Base-by-base conservation (phyloP, 2,797 vertebrate genomes). In the Margarornis squamiger region DNA sequence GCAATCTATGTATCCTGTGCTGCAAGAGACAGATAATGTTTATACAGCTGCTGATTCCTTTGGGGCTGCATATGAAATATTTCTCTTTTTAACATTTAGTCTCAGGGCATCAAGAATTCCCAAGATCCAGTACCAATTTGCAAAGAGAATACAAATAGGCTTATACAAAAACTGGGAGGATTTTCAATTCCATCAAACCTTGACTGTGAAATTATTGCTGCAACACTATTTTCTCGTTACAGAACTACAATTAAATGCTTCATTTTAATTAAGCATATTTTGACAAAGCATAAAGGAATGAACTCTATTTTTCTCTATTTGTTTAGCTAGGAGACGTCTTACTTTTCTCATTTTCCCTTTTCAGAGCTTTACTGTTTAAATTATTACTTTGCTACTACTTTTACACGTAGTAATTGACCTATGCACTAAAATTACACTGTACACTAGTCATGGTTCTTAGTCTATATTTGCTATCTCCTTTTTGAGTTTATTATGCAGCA, bases 391-490 rank as follows among this genome's bases (percentile, higher is more conserved):
- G 87, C 90, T 84, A 48, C 73, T 88, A 91, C 91, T 89, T 90
- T 95, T 88, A 86, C 74, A 95, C 74, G 76, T 92, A 81, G 55
- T 86, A 95, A 93, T 94, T 96, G 96, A 97, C 95, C 95, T 61
- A 39, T 68, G 95, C 48, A 91, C 90, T 46, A 94, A 94, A 96
- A 97, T 92, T 87, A 95, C 81, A 80, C 78, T 75, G 49, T 57
- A 55, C 41, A 61, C 72, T 58, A 45, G 54, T 86, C 89, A 88
- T 32, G 76, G 77, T 75, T 95, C 91, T 83, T 72, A 93, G 71
- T 39, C 93, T 91, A 4, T 74, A 89, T 91, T 83, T 94, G 65
- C 36, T 75, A 0, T 74, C 61, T 93, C 68, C 39, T 70, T 76
- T 84, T 30, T 34, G 22, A 92, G 58, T 80, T 92, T 80, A 71